A percentile compares a stretch with the other conserved stretches of the same genome.
These are phyloP conservation scores for Drosophila recens DNA, from an alignment of 2,888 invertebrate species.

Conservation along the genomic window DNA sequence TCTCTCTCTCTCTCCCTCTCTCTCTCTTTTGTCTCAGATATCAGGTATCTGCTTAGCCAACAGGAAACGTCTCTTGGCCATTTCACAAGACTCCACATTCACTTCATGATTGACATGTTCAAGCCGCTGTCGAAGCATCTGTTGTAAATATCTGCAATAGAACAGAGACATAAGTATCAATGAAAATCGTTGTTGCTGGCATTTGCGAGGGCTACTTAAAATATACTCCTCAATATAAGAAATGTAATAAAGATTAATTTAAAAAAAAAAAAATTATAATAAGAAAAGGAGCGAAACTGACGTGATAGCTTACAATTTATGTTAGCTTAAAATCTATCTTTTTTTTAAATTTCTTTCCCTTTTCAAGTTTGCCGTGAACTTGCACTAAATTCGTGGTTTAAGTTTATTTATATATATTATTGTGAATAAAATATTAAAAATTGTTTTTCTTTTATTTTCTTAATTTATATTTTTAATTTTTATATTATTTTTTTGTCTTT, in stretches of 20 bases:
- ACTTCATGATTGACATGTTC: slow-evolving; percentile 63
- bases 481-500: no score
- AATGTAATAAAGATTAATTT: neutral
- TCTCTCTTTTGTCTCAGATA: neutral
- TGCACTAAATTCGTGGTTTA: no score
- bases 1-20: neutral
- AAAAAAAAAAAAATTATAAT: no score
- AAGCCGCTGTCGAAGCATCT: slow-evolving; percentile 13
- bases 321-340: no score
- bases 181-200: slow-evolving; percentile 33
- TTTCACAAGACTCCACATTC: slow-evolving; percentile 52
- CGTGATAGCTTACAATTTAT: no score
- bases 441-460: no score
- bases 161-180: slow-evolving; percentile 54
- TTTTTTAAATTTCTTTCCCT: no score
- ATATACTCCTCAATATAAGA: neutral
- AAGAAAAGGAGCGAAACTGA: no score
- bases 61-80: slow-evolving; percentile 49
- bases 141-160: slow-evolving; percentile 27
- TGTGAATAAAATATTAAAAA: no score
- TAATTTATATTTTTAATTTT: no score
- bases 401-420: no score
- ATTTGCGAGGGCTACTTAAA: slow-evolving; percentile 12
- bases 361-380: no score
- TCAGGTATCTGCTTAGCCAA: slow-evolving; percentile 46